Evolutionary conservation across 2,113 vertebrate genomes (phyloP), one percentile per base, ranked within the genome.

Genomic region (Paramisgurnus dabryanus): DNA sequence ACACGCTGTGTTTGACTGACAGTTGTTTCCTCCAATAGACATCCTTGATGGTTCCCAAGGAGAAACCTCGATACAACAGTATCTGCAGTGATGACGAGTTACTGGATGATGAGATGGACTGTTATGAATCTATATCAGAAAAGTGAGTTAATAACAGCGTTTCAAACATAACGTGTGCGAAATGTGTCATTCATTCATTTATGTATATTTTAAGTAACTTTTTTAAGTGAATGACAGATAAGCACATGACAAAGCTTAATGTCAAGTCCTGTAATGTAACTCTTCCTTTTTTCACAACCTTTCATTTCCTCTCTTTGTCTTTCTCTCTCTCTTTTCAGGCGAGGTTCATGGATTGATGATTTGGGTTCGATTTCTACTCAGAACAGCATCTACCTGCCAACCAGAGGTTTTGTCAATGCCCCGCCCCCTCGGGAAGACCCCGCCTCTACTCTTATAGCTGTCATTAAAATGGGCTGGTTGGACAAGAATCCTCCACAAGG

Each of bases 401-500:
- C 2, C 15, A 63, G 53, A 0, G 86, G 86, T 13, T 76, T 43
- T 18, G 17, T 81, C 0, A 27, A 67, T 11, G 8, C 80, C 18
- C 7, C 79, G 7, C 34, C 73, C 10, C 3, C 74, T 10, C 87
- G 68, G 50, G 81, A 86, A 0, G 85, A 91, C 27, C 39, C 83
- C 39, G 34, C 87, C 4, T 0, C 85, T 66, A 82, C 87, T 3
- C 80, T 85, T 10, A 73, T 88, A 0, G 82, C 92, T 0, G 87
- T 95, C 84, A 91, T 97, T 85, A 95, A 93, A 85, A 93, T 88
- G 0, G 97, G 97, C 39, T 98, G 97, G 97, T 90, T 98, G 85
- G 94, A 96, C 89, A 98, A 98, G 91, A 97, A 95, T 91, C 95
- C 96, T 0, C 96, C 96, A 0, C 96, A 97, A 84, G 96, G 96